Evolutionary conservation across 2,113 vertebrate genomes (phyloP), one percentile per base, ranked within the genome.

Genomic region (Eonycteris spelaea): DNA sequence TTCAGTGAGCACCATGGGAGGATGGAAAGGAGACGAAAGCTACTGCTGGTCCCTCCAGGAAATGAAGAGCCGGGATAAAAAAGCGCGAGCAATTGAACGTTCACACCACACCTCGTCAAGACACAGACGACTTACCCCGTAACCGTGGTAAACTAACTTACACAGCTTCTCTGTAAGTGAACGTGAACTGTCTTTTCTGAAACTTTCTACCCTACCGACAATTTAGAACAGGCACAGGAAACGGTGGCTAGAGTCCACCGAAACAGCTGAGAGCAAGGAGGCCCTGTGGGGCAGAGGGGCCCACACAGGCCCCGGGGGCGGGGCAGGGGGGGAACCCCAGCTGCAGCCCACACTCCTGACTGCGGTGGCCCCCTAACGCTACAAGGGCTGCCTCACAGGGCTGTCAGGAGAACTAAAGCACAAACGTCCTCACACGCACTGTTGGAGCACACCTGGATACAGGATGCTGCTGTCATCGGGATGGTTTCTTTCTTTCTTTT

Each of bases 371-470:
- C 30, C 10, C 14, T 13, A 30, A 14, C 35, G 24, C 30, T 2
- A 40, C 18, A 33, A 30, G 5, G 21, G 16, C 65, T 63, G 82
- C 57, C 48, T 30, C 38, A 4, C n/a, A 2, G 33, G 35, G 48
- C 21, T 65, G 55, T 0, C 1, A 11, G 63, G 80, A 28, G 55
- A 53, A 28, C 24, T 19, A 8, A 4, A 2, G 21, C 61, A 33
- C 26, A 0, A 43, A 48, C 9, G 3, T 0, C 40, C 26, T 9
- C 21, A 0, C 12, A 2, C 24, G 6, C 63, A 8, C 3, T n/a
- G 61, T 33, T 9, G 2, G 2, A 45, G 71, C 86, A 30, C 18
- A 22, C 1, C 24, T 10, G 30, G 24, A n/a, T 43, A 14, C 11
- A 4, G 68, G 21, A 38, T 5, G 30, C 48, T 9, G 40, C 26